phyloP scores from a whole-genome alignment of 2,113 vertebrate species.

The Gobius niger region DNA sequence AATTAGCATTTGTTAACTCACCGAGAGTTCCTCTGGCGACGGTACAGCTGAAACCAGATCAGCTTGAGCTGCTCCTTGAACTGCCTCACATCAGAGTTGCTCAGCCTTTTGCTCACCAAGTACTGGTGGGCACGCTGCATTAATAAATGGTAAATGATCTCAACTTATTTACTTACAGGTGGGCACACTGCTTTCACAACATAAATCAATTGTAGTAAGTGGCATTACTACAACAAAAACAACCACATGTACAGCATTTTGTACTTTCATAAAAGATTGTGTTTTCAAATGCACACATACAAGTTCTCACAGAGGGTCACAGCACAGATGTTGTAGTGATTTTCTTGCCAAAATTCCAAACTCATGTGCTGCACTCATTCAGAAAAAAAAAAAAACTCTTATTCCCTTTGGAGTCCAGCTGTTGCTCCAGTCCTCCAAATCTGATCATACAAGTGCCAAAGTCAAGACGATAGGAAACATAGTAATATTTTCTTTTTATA shows the following conservation, averaged over 20 bases:
- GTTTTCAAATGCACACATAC: not conserved
- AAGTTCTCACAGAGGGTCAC: constrained; percentile 24
- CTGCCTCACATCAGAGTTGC: constrained; percentile 58
- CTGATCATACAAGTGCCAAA: not conserved
- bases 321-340: constrained; percentile 49
- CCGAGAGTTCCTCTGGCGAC: constrained; percentile 75
- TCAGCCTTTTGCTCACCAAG: constrained; percentile 76
- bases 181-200: constrained; percentile 73
- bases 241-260: not conserved
- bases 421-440: constrained; percentile 14
- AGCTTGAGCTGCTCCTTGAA: constrained; percentile 83
- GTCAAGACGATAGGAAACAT: not conserved
- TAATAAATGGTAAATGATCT: too few relatives aligned
- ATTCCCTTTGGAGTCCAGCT: constrained; percentile 25
- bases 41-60: constrained; percentile 87
- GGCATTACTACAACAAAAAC: not conserved
- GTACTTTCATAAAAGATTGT: too few relatives aligned
- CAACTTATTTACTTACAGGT: constrained; percentile 30
- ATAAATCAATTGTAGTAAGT: not conserved
- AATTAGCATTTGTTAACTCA: constrained; percentile 54
- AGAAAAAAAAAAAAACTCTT: constrained; percentile 23
- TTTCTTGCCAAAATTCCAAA: constrained; percentile 8
- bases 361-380: constrained; percentile 5
- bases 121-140: constrained; percentile 72
- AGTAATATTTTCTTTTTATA: not conserved